Percentiles rank a stretch among this genome's conserved stretches.
phyloP scores from a whole-genome alignment of 1,140 invertebrate genomes.

The Limonius californicus region DNA sequence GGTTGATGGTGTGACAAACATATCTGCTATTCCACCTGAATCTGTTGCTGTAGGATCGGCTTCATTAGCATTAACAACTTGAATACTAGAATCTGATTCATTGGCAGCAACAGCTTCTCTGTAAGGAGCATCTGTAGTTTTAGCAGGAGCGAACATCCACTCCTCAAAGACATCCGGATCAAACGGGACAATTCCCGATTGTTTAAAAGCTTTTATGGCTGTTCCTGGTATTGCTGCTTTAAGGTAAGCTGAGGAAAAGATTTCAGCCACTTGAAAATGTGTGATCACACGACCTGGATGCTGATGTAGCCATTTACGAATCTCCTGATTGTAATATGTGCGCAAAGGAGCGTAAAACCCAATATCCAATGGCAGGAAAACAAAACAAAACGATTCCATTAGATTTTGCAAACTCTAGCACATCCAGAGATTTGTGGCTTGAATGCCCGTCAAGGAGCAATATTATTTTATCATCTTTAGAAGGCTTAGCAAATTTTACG shows the following conservation, averaged over 20 bases:
- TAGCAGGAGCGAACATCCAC: background rate
- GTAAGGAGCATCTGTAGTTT: background rate
- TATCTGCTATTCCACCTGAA: too few relatives aligned
- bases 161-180: background rate
- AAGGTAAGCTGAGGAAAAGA: conserved; percentile 19
- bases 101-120: background rate
- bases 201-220: background rate
- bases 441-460: conserved; percentile 21
- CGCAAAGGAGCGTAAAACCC: conserved; percentile 40
- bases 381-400: conserved; percentile 23
- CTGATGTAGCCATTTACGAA: conserved; percentile 24
- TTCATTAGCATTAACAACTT: too few relatives aligned
- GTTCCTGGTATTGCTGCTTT: conserved; percentile 28
- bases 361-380: conserved; percentile 39
- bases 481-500: too few relatives aligned
- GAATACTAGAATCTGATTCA: too few relatives aligned
- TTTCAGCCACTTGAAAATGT: background rate
- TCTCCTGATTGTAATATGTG: conserved; percentile 28
- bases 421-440: conserved; percentile 18
- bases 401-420: conserved; percentile 21
- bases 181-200: background rate
- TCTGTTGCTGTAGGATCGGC: too few relatives aligned
- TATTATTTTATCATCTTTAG: conserved; percentile 20
- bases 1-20: background rate
- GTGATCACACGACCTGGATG: conserved; percentile 23